Evolutionary conservation across 2,113 vertebrate species (phyloP).

Genomic region (Phylloscopus trochilus): DNA sequence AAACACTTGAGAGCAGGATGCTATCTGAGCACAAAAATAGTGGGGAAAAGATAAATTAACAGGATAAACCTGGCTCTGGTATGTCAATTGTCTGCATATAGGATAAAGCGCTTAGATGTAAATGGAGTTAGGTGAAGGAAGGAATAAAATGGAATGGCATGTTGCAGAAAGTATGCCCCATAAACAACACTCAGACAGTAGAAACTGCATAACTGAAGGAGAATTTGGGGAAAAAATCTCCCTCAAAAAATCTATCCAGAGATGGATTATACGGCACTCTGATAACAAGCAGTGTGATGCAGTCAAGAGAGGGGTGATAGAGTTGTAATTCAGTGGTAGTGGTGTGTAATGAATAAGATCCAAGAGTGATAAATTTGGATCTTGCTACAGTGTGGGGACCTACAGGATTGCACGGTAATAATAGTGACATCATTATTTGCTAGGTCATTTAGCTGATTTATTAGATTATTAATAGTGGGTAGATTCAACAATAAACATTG

Average conservation of each 20-base stretch:
- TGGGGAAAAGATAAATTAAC: neutral
- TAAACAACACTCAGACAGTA: neutral
- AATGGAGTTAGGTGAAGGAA: neutral
- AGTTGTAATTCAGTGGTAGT: neutral
- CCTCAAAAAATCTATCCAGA: neutral
- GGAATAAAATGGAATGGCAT: neutral
- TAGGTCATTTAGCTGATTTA: neutral
- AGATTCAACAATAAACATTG: neutral
- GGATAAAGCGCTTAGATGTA: neutral
- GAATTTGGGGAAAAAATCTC: neutral
- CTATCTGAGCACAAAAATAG: neutral
- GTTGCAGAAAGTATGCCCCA: neutral
- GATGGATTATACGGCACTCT: fast-evolving
- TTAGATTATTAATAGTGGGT: neutral
- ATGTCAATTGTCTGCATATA: neutral
- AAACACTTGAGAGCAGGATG: neutral
- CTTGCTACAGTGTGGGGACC: neutral
- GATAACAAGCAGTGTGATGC: fast-evolving
- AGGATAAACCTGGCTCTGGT: neutral
- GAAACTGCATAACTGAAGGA: neutral
- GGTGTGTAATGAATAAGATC: neutral
- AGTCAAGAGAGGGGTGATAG: neutral
- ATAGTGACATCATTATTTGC: neutral
- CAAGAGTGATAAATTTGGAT: neutral
- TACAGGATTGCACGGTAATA: neutral